A percentile compares a stretch with the other conserved stretches of the same genome.
phyloP scores from a whole-genome alignment of 1,140 invertebrate species.

The Agrilus planipennis region DNA sequence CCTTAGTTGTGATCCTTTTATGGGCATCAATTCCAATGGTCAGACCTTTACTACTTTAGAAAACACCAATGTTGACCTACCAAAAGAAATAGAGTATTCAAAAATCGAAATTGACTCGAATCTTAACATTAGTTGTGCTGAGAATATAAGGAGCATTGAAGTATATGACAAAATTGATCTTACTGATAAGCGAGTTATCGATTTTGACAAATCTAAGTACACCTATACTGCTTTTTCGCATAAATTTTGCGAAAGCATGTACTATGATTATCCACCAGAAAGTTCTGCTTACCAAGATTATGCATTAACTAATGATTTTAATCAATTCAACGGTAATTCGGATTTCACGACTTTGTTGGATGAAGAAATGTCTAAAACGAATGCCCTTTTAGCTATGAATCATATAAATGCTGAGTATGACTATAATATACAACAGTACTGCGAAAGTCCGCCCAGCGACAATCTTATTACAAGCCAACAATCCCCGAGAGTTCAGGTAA shows the following conservation, averaged over 20 bases:
- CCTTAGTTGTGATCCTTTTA: neutral
- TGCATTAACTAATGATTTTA: slow-evolving; percentile 28
- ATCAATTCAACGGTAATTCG: slow-evolving; percentile 29
- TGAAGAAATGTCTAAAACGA: slow-evolving; percentile 29
- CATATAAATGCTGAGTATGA: slow-evolving; percentile 24
- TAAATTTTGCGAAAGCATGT: slow-evolving; percentile 30
- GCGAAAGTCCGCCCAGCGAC: slow-evolving; percentile 13
- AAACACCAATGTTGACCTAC: slow-evolving; percentile 10
- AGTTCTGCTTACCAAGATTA: slow-evolving; percentile 29
- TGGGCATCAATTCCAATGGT: slow-evolving; percentile 6
- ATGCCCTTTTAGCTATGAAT: slow-evolving; percentile 20
- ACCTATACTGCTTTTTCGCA: slow-evolving; percentile 25
- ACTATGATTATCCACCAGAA: slow-evolving; percentile 26
- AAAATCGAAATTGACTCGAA: slow-evolving; percentile 19
- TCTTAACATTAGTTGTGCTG: slow-evolving; percentile 14
- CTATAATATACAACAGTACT: slow-evolving; percentile 27
- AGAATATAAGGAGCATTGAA: slow-evolving; percentile 7
- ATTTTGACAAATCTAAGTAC: slow-evolving; percentile 24
- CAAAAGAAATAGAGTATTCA: slow-evolving; percentile 32
- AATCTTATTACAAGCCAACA: slow-evolving; percentile 19
- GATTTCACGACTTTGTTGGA: slow-evolving; percentile 32
- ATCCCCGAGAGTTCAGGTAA: slow-evolving; percentile 29
- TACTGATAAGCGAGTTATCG: slow-evolving; percentile 20
- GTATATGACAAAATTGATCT: slow-evolving; percentile 14
- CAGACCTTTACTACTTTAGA: neutral